Conservation (phyloP, 1,140 invertebrate genomes). For the Drosophila melanica region DNA sequence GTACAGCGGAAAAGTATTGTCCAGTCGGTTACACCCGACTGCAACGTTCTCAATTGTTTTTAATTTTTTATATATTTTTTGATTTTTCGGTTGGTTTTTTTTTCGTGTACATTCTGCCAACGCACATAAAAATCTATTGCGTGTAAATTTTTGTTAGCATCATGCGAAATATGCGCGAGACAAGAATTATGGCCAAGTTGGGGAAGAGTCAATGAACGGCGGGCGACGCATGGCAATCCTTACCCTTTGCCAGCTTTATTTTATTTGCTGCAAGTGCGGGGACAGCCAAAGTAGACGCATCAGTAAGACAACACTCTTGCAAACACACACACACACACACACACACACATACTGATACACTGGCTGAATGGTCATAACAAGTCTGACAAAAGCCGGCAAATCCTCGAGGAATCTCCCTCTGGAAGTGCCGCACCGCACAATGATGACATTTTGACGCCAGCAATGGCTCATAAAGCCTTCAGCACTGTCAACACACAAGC, state of each 20-base stretch:
- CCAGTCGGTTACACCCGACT: too few species aligned
- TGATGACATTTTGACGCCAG: conserved; percentile 80
- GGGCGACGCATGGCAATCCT: conserved; percentile 44
- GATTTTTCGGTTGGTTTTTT: conserved; percentile 25
- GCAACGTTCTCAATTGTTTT: too few species aligned
- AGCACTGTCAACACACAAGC: conserved; percentile 29
- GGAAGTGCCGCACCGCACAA: conserved; percentile 46
- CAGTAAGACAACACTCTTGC: conserved; percentile 30
- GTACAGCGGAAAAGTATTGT: too few species aligned
- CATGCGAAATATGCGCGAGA: conserved; percentile 57
- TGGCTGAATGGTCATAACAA: conserved; percentile 35
- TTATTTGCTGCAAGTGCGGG: conserved; percentile 41
- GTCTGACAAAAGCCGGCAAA: conserved; percentile 66
- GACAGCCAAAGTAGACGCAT: conserved; percentile 35
- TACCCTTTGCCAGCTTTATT: conserved; percentile 39
- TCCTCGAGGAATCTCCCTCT: conserved; percentile 49
- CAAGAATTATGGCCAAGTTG: conserved; percentile 68
- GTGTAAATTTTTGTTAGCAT: conserved; percentile 76
- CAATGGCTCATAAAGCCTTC: conserved; percentile 81
- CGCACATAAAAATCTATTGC: conserved; percentile 83
- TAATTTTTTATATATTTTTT: neutral
- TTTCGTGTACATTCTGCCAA: conserved; percentile 52
- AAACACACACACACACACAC: conserved; percentile 18
- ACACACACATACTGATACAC: neutral
- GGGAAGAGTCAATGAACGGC: conserved; percentile 66